Percentiles rank a stretch among this genome's conserved stretches.
These are phyloP conservation scores for Agrotis exclamationis DNA, from an alignment of 2,888 invertebrate species.

Conservation along the genomic window DNA sequence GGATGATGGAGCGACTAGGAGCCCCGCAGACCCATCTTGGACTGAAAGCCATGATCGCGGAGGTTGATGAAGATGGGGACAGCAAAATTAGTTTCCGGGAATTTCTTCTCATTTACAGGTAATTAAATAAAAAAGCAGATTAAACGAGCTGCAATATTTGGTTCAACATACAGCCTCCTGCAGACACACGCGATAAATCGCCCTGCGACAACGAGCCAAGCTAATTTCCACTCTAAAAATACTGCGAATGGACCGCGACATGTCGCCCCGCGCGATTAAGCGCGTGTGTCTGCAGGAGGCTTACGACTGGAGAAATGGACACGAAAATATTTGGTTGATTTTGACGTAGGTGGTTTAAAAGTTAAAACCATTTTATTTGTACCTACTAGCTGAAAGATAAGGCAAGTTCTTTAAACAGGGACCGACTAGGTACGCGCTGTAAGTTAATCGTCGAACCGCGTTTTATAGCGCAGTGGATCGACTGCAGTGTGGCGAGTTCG, in stretches of 20 bases:
- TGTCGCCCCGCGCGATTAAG: no score
- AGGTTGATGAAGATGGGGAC: conserved; percentile 97
- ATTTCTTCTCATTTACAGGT: conserved; percentile 94
- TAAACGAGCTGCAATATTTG: no score
- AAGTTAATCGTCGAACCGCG: background rate
- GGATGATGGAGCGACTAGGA: conserved; percentile 99
- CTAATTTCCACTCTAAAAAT: no score
- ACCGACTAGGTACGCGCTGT: no score
- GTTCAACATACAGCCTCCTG: no score
- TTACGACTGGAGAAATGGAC: no score
- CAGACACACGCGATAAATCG: no score
- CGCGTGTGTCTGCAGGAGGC: no score
- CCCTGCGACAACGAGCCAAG: no score
- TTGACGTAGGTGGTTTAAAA: no score
- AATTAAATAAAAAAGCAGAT: conserved; percentile 11
- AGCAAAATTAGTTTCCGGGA: conserved; percentile 97
- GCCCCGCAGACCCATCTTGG: conserved; percentile 99
- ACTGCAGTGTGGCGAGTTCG: background rate
- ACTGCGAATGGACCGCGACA: no score
- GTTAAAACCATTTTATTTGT: background rate
- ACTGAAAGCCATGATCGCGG: conserved; percentile 98
- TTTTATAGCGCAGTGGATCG: background rate
- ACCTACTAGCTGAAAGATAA: background rate
- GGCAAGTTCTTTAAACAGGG: background rate
- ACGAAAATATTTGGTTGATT: no score